A percentile compares a stretch with the other conserved stretches of the same genome.
Evolutionary conservation across 2,797 vertebrate genomes (phyloP).

Genomic region (Synaphobranchus kaupii): DNA sequence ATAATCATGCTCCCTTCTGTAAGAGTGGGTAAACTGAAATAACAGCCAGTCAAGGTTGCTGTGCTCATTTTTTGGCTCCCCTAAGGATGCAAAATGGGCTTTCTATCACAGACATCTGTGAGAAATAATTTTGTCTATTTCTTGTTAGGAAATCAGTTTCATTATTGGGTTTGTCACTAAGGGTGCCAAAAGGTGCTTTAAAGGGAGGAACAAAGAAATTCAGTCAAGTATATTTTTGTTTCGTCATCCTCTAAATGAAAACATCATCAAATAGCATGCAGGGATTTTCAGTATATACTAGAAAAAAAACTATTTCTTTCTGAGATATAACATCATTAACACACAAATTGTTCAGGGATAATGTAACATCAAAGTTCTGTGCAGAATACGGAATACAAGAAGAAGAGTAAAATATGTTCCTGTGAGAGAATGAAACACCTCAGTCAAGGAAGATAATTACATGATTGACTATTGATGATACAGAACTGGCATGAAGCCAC

Average conservation of each 20-base stretch:
- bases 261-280: constrained; percentile 10
- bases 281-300: not conserved
- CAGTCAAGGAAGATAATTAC: not conserved
- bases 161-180: not conserved
- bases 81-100: not conserved
- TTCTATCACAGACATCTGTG: not conserved
- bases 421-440: not conserved
- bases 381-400: not conserved
- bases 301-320: constrained; percentile 22
- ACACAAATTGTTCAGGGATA: constrained; percentile 14
- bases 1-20: not conserved
- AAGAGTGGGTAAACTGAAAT: not conserved
- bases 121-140: not conserved
- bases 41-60: not conserved
- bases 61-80: not conserved
- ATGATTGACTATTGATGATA: not conserved
- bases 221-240: not conserved
- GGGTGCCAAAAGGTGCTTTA: not conserved
- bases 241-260: constrained; percentile 11
- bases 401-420: not conserved
- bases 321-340: constrained; percentile 1
- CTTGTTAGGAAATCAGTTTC: not conserved
- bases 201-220: not conserved
- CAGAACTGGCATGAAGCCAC: constrained; percentile 8
- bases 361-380: constrained; percentile 13